Evolutionary conservation across 2,888 invertebrate genomes (phyloP).

Genomic region (Ophion ellenae): DNA sequence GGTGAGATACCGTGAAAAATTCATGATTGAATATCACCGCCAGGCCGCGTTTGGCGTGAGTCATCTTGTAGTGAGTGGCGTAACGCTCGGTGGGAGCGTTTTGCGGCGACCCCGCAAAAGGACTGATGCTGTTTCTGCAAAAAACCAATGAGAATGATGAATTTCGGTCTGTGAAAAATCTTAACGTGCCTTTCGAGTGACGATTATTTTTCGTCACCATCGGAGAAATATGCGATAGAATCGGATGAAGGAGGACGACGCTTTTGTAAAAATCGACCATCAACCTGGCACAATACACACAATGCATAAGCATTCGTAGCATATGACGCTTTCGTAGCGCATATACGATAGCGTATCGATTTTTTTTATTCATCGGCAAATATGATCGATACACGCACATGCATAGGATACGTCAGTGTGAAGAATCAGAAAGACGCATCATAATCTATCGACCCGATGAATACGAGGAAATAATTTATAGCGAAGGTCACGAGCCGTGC

Average conservation of each 20-base stretch:
- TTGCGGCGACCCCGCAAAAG: constrained; percentile 72
- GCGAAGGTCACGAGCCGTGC: constrained; percentile 30
- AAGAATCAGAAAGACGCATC: not conserved
- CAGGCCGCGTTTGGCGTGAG: constrained; percentile 91
- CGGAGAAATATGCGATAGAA: not conserved
- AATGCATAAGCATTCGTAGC: not conserved
- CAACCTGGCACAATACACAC: not conserved
- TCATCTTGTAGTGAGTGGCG: constrained; percentile 94
- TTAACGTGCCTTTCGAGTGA: not conserved
- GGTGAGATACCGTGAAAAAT: constrained; percentile 89
- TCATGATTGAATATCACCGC: constrained; percentile 97
- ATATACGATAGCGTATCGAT: not conserved
- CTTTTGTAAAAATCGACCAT: not conserved
- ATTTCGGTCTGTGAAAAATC: not conserved
- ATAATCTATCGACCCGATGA: not conserved
- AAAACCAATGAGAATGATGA: not conserved
- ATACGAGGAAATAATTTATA: constrained; percentile 18
- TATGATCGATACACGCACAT: not conserved
- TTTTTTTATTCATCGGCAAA: too few species aligned
- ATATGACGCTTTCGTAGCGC: not conserved
- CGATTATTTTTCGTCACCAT: not conserved
- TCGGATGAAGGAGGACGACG: not conserved
- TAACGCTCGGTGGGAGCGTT: constrained; percentile 85
- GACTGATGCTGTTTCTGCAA: constrained; percentile 74
- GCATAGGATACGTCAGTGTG: not conserved